phyloP scores from a whole-genome alignment of 2,888 invertebrate genomes.

The Lissonota sp. region DNA sequence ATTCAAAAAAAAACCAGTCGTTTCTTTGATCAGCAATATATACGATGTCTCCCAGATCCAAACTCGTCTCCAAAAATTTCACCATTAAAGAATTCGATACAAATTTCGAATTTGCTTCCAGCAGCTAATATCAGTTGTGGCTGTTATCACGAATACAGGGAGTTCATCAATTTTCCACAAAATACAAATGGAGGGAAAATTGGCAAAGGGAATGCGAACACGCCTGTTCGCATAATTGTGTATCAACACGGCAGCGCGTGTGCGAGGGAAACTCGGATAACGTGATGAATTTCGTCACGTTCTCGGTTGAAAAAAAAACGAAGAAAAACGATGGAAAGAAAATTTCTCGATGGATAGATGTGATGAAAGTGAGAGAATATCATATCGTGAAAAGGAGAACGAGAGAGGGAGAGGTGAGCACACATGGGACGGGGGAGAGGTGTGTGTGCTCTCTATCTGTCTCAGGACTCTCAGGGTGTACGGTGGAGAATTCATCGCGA shows the following conservation, averaged over 20 bases:
- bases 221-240: slow-evolving; percentile 83
- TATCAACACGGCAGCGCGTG: slow-evolving; percentile 81
- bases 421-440: not conserved
- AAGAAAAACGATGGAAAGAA: not conserved
- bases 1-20: too few species aligned
- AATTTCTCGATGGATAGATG: slow-evolving; percentile 29
- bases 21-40: too few species aligned
- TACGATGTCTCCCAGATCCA: too few species aligned
- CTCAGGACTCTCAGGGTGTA: slow-evolving; percentile 3
- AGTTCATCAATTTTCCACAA: slow-evolving; percentile 1
- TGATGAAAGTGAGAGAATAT: not conserved
- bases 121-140: too few species aligned
- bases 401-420: not conserved
- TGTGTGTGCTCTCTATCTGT: slow-evolving; percentile 41
- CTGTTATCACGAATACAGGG: too few species aligned
- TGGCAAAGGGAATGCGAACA: slow-evolving; percentile 60
- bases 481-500: slow-evolving; percentile 15
- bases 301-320: slow-evolving; percentile 42
- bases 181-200: slow-evolving; percentile 12
- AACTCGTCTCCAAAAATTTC: too few species aligned
- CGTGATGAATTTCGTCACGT: slow-evolving; percentile 80
- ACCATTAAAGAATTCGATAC: too few species aligned
- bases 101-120: too few species aligned
- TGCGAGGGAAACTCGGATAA: slow-evolving; percentile 79
- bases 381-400: slow-evolving; percentile 9